Conservation (phyloP, 2,888 invertebrate genomes). For the Heliconius ismenius region DNA sequence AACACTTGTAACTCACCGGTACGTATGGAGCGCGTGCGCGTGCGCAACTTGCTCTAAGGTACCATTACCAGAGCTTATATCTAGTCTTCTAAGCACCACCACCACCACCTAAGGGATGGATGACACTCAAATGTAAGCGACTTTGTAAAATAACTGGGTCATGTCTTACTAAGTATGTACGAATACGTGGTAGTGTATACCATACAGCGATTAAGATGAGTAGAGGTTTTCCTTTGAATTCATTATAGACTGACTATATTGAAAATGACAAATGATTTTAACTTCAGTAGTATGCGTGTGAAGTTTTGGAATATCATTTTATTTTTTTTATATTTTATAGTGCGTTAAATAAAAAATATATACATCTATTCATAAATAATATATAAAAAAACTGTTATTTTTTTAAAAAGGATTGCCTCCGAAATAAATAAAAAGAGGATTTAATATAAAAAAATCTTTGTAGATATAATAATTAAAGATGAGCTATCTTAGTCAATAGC, state of each 20-base stretch:
- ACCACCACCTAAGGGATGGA: constrained; percentile 63
- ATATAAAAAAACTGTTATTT: no score
- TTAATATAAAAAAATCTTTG: neutral
- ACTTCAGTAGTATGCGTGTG: neutral
- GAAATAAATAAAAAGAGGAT: neutral
- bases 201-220: constrained; percentile 44
- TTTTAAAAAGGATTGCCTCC: neutral
- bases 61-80: constrained; percentile 64
- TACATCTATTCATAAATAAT: no score
- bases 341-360: no score
- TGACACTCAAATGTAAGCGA: constrained; percentile 48
- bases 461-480: constrained; percentile 11
- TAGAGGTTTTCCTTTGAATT: constrained; percentile 41
- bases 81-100: constrained; percentile 62
- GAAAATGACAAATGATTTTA: constrained; percentile 22
- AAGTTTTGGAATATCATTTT: neutral
- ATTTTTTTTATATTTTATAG: neutral
- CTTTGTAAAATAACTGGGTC: constrained; percentile 51
- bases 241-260: constrained; percentile 30
- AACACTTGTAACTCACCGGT: constrained; percentile 67
- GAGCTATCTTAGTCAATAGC: constrained; percentile 13
- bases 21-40: constrained; percentile 69
- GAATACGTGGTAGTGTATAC: constrained; percentile 29
- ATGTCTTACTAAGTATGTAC: constrained; percentile 42
- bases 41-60: constrained; percentile 64